These are phyloP conservation scores for Corella eumyota DNA, from an alignment of 23 tunicate species.

Conservation along the genomic window DNA sequence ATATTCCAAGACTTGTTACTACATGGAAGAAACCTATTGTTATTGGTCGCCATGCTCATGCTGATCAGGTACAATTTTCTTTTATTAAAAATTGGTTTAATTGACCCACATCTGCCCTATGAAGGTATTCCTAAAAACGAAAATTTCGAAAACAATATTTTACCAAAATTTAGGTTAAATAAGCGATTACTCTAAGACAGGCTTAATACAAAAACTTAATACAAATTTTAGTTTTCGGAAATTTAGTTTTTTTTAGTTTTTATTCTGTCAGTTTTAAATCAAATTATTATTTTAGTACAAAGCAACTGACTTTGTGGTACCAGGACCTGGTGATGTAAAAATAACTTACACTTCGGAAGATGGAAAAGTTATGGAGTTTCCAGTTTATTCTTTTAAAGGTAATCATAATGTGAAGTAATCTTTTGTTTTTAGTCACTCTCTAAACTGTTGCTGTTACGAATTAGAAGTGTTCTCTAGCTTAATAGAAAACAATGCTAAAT, in stretches of 20 bases:
- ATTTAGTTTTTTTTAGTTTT: no score
- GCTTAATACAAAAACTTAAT: no score
- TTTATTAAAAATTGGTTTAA: not conserved
- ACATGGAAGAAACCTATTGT: slow-evolving; percentile 94
- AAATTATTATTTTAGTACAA: slow-evolving; percentile 76
- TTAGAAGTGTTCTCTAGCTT: not conserved
- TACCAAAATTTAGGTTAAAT: no score
- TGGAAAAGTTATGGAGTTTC: slow-evolving; percentile 39
- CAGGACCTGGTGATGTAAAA: slow-evolving; percentile 62
- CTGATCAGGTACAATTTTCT: slow-evolving; percentile 59
- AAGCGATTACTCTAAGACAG: no score
- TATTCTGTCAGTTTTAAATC: no score
- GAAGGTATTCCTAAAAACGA: no score
- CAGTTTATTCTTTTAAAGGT: slow-evolving; percentile 83
- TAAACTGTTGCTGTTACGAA: not conserved
- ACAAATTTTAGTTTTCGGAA: no score
- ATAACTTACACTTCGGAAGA: slow-evolving; percentile 42
- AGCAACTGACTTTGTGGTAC: slow-evolving; percentile 96
- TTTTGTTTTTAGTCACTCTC: no score
- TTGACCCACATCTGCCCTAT: no score
- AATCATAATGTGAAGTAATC: no score
- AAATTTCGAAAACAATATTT: no score
- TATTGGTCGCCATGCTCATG: slow-evolving; percentile 92
- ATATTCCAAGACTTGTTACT: slow-evolving; percentile 83
- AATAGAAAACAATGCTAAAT: no score